A percentile compares a stretch with the other conserved stretches of the same genome.
Evolutionary conservation across 2,888 invertebrate genomes (phyloP).

Genomic region (Nomada flava): DNA sequence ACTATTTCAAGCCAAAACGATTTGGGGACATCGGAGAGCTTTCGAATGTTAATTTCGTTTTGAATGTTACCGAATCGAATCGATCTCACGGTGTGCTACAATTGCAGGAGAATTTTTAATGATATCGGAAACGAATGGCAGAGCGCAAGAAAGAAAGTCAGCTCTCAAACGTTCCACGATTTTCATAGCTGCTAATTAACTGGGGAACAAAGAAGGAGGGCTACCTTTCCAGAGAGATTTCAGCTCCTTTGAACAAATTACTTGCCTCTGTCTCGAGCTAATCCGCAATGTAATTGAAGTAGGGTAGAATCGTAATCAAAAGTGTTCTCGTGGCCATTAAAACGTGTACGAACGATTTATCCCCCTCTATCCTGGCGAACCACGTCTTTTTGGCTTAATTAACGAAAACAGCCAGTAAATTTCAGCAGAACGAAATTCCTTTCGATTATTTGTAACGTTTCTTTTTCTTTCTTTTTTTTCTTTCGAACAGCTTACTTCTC

Average conservation of each 20-base stretch:
- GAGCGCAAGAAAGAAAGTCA: neutral
- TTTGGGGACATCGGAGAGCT: no score
- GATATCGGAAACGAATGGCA: neutral
- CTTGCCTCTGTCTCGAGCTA: neutral
- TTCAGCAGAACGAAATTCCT: slow-evolving; percentile 43
- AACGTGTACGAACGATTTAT: neutral
- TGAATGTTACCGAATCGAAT: no score
- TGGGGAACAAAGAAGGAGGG: neutral
- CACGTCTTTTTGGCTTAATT: slow-evolving; percentile 41
- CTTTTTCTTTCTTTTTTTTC: slow-evolving; percentile 13
- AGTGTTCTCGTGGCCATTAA: neutral
- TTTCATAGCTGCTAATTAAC: slow-evolving; percentile 4
- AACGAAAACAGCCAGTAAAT: slow-evolving; percentile 2
- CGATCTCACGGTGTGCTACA: no score
- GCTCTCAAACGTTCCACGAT: neutral
- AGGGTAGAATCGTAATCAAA: neutral
- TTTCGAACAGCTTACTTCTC: slow-evolving; percentile 15
- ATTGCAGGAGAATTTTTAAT: neutral
- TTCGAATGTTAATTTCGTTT: neutral
- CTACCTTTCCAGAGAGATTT: neutral
- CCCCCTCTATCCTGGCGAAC: neutral
- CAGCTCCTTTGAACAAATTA: neutral
- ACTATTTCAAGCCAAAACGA: slow-evolving; percentile 4
- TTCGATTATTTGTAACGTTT: slow-evolving; percentile 34
- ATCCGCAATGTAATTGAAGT: neutral